Base-by-base conservation (phyloP, 2,797 vertebrate genomes). In the Cyprinodon diabolis region DNA sequence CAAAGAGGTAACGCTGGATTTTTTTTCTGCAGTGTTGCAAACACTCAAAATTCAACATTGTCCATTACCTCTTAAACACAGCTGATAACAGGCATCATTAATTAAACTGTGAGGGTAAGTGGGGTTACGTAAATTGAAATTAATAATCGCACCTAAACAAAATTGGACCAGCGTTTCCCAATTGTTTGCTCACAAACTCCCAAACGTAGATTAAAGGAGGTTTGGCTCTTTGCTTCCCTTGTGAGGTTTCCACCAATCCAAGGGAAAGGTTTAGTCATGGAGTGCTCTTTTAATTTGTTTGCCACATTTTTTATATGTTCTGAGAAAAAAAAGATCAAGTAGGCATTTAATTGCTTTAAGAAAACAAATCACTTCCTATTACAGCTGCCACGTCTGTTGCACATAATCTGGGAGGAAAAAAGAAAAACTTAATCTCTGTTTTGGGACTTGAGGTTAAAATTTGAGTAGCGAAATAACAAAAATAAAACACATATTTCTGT, bases 1-100 rank as follows among this genome's bases (percentile, higher is more conserved):
- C 91, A 95, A 94, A 95, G 90, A 90, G 86, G 90, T 89, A 91
- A 93, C 93, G 91, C 87, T 56, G 93, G 91, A 93, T 93, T 92
- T 89, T 90, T 90, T 92, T 93, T 86, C 43, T 47, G 62, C 88
- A 84, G 91, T 68, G 90, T 84, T 90, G 92, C 92, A 95, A 93
- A 95, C 94, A 95, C 94, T 95, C 91, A 92, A 91, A 94, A 95
- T 94, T 92, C 93, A 93, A 89, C 91, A 93, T 93, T 95, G 94
- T 94, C 93, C 93, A 94, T 95, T 95, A 95, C 92, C 91, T 94
- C 92, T 92, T 94, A 95, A 95, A 95, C 91, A 90, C 84, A 85
- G 88, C 86, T 60, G 94, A 95, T 95, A 95, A 94, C 92, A 92
- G 90, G 90, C 91, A 76, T 94, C 93, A 95, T 95, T 95, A 95